Evolutionary conservation across 2,797 vertebrate species (phyloP), one percentile per base, ranked within the genome.

Genomic region (Liasis olivaceus): DNA sequence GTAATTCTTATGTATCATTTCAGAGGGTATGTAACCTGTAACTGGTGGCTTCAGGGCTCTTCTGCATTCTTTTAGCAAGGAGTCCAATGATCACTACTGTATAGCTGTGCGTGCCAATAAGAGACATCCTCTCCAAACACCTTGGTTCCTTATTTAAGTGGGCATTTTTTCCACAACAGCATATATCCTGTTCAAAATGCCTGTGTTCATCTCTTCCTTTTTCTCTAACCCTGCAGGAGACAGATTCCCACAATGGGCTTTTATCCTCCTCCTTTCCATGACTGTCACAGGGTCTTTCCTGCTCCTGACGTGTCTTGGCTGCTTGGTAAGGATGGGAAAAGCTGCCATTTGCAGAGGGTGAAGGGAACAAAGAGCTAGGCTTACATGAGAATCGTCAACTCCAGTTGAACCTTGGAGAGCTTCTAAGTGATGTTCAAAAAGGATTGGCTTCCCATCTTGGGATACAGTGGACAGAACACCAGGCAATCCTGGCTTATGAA

Each of bases 311-410:
- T 90, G 64, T 51, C 66, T 93, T 15, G 59, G 89, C 59, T 81
- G 85, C 12, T 87, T 88, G 92, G 92, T 93, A 93, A 93, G 85
- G 47, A 62, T 28, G 47, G 20, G 4, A 28, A 87, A 54, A 12
- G n/a, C 14, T 77, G n/a, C 5, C 24, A 5, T 24, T 51, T 64
- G 11, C 31, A 89, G 47, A 15, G 8, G 31, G 60, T 56, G 51
- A 13, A 58, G 28, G n/a, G 31, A 22, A 24, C 5, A 7, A 62
- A 58, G 51, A 22, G 54, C 7, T 2, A 1, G 24, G 47, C 54
- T 77, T 42, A 42, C 17, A 42, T 20, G 31, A 42, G 7, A 47
- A 81, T 81, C 2, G 1, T 22, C 36, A 47, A 81, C 22, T 81
- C 9, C 72, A 77, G 8, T 66, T 66, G 3, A 77, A 28, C 2